Evolutionary conservation across 1,140 invertebrate species (phyloP), one percentile per base, ranked within the genome.

Genomic region (Drosophila trapezifrons): DNA sequence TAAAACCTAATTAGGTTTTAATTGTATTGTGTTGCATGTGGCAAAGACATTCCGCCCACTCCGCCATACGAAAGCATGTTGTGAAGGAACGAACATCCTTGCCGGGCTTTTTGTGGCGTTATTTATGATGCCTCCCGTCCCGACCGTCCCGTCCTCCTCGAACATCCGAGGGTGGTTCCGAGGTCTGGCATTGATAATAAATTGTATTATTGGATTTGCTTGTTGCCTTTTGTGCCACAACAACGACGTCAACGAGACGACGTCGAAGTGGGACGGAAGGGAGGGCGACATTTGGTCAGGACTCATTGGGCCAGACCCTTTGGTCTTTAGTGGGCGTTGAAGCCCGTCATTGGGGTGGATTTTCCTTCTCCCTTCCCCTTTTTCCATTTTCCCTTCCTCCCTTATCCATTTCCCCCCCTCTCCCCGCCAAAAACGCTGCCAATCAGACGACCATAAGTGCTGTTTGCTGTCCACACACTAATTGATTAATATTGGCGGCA

Each of bases 131-230:
- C 54, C 70, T 22, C 71, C 62, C n/a, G n/a, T n/a, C n/a, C n/a
- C n/a, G 43, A 8, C 27, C 40, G 18, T 3, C 47, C 42, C 43
- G 52, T 27, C 46, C 22, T 40, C 55, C 55, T 38, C 25, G 29
- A 37, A 43, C 58, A 49, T 64, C 29, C 29, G 46, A 37, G 77
- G 81, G 66, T 80, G 72, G 58, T 17, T 80, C 43, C 52, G 46
- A 42, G 42, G 40, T 54, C 56, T 82, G 84, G 47, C 80, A 79
- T 89, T 89, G 79, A 89, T 77, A 87, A 89, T 87, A 89, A 89
- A 89, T 87, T 87, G 60, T 80, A 77, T 87, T 87, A 87, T 86
- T 87, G 83, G 79, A 86, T 87, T 86, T 86, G 82, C 70, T 82
- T 86, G 80, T 81, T 85, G 82, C 78, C 82, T 75, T 79, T 84